A percentile compares a stretch with the other conserved stretches of the same genome.
Conservation (phyloP, 2,888 invertebrate genomes). For the Epinotia demarniana region DNA sequence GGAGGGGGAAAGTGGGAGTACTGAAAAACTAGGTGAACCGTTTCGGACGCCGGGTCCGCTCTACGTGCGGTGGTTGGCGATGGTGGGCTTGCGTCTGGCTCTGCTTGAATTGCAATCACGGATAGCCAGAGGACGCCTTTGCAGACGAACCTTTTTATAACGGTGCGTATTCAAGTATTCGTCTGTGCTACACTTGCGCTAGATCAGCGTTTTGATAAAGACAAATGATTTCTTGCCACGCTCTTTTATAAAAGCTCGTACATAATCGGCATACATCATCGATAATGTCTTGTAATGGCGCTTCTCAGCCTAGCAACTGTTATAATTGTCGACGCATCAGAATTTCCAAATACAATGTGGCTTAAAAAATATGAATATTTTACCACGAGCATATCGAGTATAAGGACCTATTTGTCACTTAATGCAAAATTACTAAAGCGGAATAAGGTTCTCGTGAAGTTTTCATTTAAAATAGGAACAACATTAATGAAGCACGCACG, state of each 20-base stretch:
- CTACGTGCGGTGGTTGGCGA: slow-evolving; percentile 60
- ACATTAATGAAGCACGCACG: slow-evolving; percentile 37
- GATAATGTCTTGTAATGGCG: slow-evolving; percentile 1
- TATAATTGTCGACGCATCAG: slow-evolving; percentile 5
- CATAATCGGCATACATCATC: slow-evolving; percentile 13
- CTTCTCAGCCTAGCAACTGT: slow-evolving; percentile 14
- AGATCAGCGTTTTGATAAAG: slow-evolving; percentile 23
- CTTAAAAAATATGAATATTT: neutral
- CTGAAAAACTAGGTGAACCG: slow-evolving; percentile 82
- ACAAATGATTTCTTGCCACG: slow-evolving; percentile 38
- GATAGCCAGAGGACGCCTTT: slow-evolving; percentile 23
- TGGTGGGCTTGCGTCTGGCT: slow-evolving; percentile 47
- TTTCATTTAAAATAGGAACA: slow-evolving; percentile 29
- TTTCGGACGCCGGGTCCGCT: slow-evolving; percentile 61
- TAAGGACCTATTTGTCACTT: slow-evolving; percentile 5
- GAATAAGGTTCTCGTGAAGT: slow-evolving; percentile 35
- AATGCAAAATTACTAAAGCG: slow-evolving; percentile 21
- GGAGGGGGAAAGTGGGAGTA: slow-evolving; percentile 63
- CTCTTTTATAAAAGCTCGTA: slow-evolving; percentile 24
- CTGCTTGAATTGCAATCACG: slow-evolving; percentile 39
- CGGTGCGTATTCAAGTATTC: slow-evolving; percentile 33
- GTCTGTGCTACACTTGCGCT: slow-evolving; percentile 7
- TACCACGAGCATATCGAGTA: neutral
- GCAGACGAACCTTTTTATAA: slow-evolving; percentile 27
- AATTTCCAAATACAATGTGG: neutral